These are phyloP conservation scores for Clarias macrocephalus DNA, from an alignment of 2,113 vertebrate genomes.

Conservation along the genomic window DNA sequence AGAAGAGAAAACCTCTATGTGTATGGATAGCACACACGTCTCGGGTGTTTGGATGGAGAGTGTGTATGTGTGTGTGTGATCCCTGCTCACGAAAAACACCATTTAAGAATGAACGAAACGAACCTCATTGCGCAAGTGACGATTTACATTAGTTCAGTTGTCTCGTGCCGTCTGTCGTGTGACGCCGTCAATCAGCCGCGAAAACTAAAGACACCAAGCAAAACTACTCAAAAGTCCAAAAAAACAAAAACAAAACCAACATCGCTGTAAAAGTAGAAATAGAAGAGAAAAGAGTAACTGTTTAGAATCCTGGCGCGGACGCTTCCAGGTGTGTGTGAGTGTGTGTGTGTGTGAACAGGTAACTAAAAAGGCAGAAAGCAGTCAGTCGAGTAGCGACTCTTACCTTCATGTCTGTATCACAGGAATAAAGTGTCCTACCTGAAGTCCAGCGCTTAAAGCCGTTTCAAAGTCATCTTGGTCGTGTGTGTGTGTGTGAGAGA, in stretches of 20 bases:
- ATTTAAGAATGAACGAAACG: neutral
- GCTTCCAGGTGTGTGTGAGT: constrained; percentile 5
- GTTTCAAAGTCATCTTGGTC: constrained; percentile 19
- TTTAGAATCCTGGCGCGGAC: neutral
- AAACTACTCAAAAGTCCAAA: neutral
- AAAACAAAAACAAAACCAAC: neutral
- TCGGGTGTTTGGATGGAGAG: neutral
- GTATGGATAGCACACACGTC: neutral
- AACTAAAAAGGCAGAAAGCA: neutral
- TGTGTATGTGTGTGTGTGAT: neutral
- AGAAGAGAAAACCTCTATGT: neutral
- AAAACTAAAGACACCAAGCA: neutral
- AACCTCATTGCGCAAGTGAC: too few relatives aligned
- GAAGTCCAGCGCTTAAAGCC: constrained; percentile 20
- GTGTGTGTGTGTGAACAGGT: neutral
- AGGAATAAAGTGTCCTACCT: constrained; percentile 26
- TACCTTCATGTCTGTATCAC: neutral
- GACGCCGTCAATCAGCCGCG: neutral
- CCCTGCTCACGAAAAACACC: neutral
- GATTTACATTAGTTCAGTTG: neutral
- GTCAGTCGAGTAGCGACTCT: neutral
- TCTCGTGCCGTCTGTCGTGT: neutral
- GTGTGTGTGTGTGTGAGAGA: neutral
- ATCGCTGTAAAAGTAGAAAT: neutral
- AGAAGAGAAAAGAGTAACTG: neutral